phyloP scores from a whole-genome alignment of 2,888 invertebrate genomes.

The Aporophyla lueneburgensis region DNA sequence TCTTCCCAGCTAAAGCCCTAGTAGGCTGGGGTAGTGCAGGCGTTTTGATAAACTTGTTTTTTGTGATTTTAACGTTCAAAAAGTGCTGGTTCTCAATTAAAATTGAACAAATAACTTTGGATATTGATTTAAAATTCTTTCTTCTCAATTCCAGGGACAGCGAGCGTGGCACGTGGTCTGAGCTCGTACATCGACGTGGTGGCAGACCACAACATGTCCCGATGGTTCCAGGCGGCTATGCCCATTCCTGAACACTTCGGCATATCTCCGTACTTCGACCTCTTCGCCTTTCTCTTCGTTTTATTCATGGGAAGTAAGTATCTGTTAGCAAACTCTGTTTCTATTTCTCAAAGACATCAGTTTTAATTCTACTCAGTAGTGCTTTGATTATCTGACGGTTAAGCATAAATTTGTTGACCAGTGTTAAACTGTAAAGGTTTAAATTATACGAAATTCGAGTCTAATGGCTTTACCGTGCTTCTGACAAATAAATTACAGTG shows the following conservation, averaged over 20 bases:
- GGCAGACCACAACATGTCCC: conserved; percentile 91
- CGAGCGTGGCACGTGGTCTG: conserved; percentile 94
- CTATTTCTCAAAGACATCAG: background rate
- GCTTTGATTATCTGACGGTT: background rate
- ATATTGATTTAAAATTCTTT: background rate
- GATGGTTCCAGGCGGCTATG: conserved; percentile 91
- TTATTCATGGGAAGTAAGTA: conserved; percentile 92
- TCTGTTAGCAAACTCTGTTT: background rate
- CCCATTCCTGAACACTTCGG: conserved; percentile 90
- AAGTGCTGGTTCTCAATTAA: no score
- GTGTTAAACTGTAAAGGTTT: background rate
- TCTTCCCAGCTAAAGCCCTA: no score
- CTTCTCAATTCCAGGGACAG: conserved; percentile 89
- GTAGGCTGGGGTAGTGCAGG: no score
- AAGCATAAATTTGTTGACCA: background rate
- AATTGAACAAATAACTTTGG: no score
- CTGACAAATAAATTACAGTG: no score
- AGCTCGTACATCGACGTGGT: conserved; percentile 94
- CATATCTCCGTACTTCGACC: conserved; percentile 93
- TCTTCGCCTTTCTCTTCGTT: conserved; percentile 93
- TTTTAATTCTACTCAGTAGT: background rate
- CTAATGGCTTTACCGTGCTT: no score
- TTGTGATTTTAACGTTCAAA: no score
- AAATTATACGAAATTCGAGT: background rate
- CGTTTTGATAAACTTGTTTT: no score